Evolutionary conservation across 2,113 vertebrate species (phyloP), one percentile per base, ranked within the genome.

Genomic region (Microtus ochrogaster): DNA sequence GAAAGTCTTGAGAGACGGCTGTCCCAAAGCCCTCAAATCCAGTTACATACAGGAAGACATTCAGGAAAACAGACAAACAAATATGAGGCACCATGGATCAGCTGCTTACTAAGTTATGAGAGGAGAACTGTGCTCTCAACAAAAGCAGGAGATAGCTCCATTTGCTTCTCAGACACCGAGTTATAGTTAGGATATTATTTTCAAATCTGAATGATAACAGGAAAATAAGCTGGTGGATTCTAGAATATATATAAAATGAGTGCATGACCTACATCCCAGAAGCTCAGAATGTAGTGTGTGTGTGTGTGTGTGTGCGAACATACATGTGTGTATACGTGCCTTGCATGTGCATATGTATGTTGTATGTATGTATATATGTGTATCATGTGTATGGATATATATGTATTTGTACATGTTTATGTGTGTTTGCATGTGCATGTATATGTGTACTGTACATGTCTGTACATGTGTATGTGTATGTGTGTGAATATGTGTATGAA

Each of bases 51-150:
- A 0, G 52, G 44, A 79, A 39, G 68, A 63, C n/a, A 14, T 49
- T 74, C 26, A 7, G 52, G n/a, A 90, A 49, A 72, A 0, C 3
- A 3, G 22, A 5, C 24, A 81, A 36, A 87, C 22, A 17, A 73
- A 39, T 13, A 52, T 3, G 13, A 78, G 41, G 17, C 17, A 91
- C 16, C 9, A 33, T 68, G 13, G 63, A 61, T 28, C 76, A n/a
- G 78, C 58, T 26, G 63, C 17, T 33, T 66, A 28, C 33, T 55
- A 70, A 72, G 19, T 30, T 78, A 44, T 10, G 52, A 4, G 14
- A 73, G 19, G 65, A 77, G 17, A 96, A 73, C 16, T 82, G 33
- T 28, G 17, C 44, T 94, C 90, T 86, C n/a, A 90, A 65, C 84
- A 63, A 81, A 36, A 5, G 0, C 26, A 90, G 26, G n/a, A 19